Conservation (phyloP, 1,140 invertebrate species). For the Neomicropteryx cornuta region DNA sequence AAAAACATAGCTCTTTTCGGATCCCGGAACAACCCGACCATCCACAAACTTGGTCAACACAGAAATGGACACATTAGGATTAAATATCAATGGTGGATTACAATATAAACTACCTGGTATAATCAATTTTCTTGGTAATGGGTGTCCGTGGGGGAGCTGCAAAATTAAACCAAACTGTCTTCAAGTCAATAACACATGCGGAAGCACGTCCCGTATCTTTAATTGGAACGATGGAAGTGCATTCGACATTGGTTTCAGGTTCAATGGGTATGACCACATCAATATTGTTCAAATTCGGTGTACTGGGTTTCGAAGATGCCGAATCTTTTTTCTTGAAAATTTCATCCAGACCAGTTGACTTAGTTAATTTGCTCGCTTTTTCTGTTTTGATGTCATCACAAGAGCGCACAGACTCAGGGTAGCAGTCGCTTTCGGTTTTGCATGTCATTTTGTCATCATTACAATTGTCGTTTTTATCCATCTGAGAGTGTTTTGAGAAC, state of each 20-base stretch:
- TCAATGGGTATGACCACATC: constrained; percentile 21
- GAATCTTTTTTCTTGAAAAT: constrained; percentile 35
- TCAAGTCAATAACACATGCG: constrained; percentile 75
- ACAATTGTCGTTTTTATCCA: constrained; percentile 56
- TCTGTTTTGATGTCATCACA: constrained; percentile 38
- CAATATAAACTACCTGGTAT: constrained; percentile 54
- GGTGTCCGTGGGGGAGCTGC: constrained; percentile 90
- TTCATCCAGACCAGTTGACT: constrained; percentile 36
- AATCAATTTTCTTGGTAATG: constrained; percentile 91
- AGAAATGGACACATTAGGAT: constrained; percentile 2
- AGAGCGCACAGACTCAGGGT: constrained; percentile 37
- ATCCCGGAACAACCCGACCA: too few species aligned
- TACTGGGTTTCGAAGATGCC: constrained; percentile 33
- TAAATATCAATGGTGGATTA: neutral
- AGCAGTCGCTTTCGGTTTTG: constrained; percentile 31
- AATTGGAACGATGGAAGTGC: constrained; percentile 23
- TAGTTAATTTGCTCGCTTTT: constrained; percentile 24
- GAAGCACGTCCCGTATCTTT: constrained; percentile 58
- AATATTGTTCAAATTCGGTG: constrained; percentile 27
- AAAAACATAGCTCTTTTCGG: too few species aligned
- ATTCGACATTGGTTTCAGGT: constrained; percentile 24
- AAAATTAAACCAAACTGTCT: constrained; percentile 94
- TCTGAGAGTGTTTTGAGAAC: constrained; percentile 62
- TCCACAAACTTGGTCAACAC: too few species aligned
- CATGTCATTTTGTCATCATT: constrained; percentile 41